Evolutionary conservation across 2,113 vertebrate species (phyloP).

Genomic region (Melanostigma gelatinosum): DNA sequence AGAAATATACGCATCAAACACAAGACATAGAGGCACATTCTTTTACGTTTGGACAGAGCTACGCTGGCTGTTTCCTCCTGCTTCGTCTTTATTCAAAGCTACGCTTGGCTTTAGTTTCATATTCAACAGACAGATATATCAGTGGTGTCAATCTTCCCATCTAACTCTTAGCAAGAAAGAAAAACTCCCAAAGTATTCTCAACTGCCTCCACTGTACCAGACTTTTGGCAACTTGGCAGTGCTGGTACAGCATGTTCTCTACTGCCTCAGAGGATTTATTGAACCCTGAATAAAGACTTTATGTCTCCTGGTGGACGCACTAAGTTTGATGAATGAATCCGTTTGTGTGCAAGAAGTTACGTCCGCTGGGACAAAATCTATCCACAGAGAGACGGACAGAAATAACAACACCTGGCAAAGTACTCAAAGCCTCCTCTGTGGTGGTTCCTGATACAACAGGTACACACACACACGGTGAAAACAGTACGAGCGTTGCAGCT

Average conservation of each 20-base stretch:
- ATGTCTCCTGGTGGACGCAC: neutral
- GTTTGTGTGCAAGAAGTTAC: slow-evolving; percentile 4
- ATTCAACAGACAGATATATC: neutral
- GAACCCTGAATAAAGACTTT: neutral
- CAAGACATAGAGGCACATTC: neutral
- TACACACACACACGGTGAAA: no score
- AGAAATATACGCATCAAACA: neutral
- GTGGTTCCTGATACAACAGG: no score
- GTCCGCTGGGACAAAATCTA: neutral
- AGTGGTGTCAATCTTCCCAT: neutral
- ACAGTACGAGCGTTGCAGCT: no score
- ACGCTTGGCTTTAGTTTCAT: neutral
- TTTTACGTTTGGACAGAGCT: neutral
- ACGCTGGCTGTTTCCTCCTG: neutral
- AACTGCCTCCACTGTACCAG: neutral
- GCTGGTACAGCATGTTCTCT: slow-evolving; percentile 6
- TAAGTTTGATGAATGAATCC: slow-evolving; percentile 8
- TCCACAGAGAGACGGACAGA: no score
- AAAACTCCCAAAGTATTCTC: neutral
- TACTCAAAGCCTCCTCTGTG: no score
- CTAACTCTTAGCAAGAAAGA: neutral
- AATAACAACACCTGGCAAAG: no score
- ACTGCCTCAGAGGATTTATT: neutral
- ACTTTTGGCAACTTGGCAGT: neutral
- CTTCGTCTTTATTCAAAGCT: slow-evolving; percentile 2